A percentile compares a stretch with the other conserved stretches of the same genome.
Evolutionary conservation across 2,888 invertebrate species (phyloP).

Genomic region (Fissipunctia ypsillon): DNA sequence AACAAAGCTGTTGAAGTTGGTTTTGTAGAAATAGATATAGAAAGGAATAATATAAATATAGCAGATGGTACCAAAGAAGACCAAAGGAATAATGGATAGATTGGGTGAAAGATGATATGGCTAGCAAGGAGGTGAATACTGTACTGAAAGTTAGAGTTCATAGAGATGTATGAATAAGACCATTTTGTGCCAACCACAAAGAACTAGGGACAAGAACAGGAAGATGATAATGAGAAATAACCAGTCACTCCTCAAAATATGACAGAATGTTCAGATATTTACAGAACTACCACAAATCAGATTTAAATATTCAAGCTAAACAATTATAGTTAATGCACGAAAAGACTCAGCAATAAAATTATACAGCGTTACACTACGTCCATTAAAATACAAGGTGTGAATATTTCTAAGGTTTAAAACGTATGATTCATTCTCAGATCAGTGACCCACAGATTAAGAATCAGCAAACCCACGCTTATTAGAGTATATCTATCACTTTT

Average conservation of each 20-base stretch:
- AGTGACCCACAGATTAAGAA: constrained; percentile 58
- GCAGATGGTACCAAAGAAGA: neutral
- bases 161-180: neutral
- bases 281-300: neutral
- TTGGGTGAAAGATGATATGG: no score
- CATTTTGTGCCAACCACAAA: no score
- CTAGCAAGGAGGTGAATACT: neutral
- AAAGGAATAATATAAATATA: neutral
- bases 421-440: constrained; percentile 62
- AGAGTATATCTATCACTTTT: constrained; percentile 47
- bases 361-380: constrained; percentile 32
- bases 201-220: neutral
- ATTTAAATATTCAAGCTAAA: constrained; percentile 36
- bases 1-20: neutral
- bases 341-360: constrained; percentile 39
- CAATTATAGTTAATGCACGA: constrained; percentile 27
- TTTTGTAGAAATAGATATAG: neutral
- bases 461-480: constrained; percentile 59
- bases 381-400: constrained; percentile 52
- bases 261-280: neutral
- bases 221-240: neutral
- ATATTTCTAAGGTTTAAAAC: constrained; percentile 36
- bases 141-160: neutral
- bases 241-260: neutral
- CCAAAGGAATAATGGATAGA: neutral